phyloP scores from a whole-genome alignment of 2,888 invertebrate genomes.

The Callinectes sapidus region DNA sequence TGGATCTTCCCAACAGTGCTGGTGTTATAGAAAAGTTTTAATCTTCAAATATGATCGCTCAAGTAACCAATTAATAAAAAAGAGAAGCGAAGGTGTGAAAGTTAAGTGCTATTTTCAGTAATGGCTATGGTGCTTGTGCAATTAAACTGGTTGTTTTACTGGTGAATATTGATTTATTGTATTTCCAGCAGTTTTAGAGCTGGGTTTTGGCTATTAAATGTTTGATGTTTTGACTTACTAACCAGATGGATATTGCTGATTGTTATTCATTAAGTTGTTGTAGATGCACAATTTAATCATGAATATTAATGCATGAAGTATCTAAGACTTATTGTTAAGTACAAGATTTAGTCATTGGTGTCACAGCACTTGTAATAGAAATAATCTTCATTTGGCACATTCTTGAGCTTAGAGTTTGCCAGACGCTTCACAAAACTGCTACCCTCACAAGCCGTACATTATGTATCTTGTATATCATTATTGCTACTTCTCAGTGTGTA shows the following conservation, averaged over 20 bases:
- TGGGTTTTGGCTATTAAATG: conserved; percentile 10
- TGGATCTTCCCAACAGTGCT: not conserved
- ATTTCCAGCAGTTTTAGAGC: not conserved
- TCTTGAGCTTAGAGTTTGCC: not conserved
- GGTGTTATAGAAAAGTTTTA: not conserved
- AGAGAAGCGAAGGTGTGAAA: not conserved
- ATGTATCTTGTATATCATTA: not conserved
- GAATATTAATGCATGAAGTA: not conserved
- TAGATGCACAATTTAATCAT: not conserved
- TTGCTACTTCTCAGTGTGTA: not conserved
- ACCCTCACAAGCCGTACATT: not conserved
- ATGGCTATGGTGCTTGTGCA: not conserved
- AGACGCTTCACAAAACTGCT: not conserved
- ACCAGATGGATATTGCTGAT: not conserved
- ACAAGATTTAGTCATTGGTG: not conserved
- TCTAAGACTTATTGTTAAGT: not conserved
- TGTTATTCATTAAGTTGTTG: not conserved
- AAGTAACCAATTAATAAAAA: not conserved
- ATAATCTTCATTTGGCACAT: not conserved
- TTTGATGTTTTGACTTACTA: conserved; percentile 5
- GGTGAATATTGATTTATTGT: not conserved
- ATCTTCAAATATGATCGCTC: not conserved
- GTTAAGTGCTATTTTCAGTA: not conserved
- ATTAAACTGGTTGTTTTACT: not conserved
- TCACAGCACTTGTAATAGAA: not conserved